A percentile compares a stretch with the other conserved stretches of the same genome.
phyloP scores from a whole-genome alignment of 2,888 invertebrate species.

The Terebella lapidaria region DNA sequence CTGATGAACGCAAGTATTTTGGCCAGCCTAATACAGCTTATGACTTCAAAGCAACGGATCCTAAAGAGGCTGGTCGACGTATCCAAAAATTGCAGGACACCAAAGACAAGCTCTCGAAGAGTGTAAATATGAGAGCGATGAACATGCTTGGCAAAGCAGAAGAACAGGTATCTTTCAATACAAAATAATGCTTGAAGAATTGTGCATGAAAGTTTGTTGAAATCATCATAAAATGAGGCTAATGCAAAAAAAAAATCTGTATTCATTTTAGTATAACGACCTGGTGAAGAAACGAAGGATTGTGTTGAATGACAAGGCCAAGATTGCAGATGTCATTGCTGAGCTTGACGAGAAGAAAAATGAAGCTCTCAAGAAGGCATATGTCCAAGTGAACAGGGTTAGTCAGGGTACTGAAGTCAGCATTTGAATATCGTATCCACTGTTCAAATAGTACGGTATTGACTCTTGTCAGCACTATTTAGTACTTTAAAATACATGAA shows the following conservation, averaged over 20 bases:
- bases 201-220: not conserved
- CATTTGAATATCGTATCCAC: too few species aligned
- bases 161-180: constrained; percentile 75
- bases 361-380: constrained; percentile 73
- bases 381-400: constrained; percentile 72
- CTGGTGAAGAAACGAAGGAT: constrained; percentile 68
- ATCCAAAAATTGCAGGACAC: constrained; percentile 62
- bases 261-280: constrained; percentile 69
- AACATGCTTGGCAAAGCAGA: constrained; percentile 80
- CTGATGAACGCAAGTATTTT: constrained; percentile 71
- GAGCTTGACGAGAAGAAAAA: constrained; percentile 89
- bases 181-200: constrained; percentile 5
- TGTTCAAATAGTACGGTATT: too few species aligned
- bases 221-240: too few species aligned
- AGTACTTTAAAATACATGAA: not conserved
- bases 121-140: constrained; percentile 78
- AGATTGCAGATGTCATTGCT: constrained; percentile 72
- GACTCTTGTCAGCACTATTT: not conserved
- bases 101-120: constrained; percentile 49
- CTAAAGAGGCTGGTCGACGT: constrained; percentile 64
- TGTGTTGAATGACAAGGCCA: constrained; percentile 70
- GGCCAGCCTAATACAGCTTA: constrained; percentile 58
- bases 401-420: too few species aligned
- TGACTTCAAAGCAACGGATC: constrained; percentile 57
- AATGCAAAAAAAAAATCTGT: too few species aligned